Conservation (phyloP, 2,888 invertebrate species). For the Folsomia candida region DNA sequence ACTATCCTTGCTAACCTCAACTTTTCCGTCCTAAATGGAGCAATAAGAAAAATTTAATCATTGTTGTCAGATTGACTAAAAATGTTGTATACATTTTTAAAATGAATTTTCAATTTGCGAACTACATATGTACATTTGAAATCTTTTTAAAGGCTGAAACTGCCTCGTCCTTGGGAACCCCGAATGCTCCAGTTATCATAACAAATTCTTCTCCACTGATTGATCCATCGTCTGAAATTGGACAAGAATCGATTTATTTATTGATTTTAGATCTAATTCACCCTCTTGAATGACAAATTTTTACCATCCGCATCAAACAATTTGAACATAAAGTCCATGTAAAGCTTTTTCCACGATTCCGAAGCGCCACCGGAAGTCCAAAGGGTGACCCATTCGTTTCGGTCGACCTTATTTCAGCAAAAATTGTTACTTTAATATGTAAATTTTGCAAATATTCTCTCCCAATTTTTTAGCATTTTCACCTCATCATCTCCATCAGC, state of each 20-base stretch:
- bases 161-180: conserved; percentile 73
- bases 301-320: conserved; percentile 80
- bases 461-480: conserved; percentile 51
- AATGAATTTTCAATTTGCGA: conserved; percentile 38
- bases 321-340: conserved; percentile 89
- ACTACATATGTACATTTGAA: conserved; percentile 71
- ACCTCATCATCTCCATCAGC: conserved; percentile 84
- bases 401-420: conserved; percentile 66
- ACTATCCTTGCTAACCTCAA: conserved; percentile 55
- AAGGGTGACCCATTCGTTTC: conserved; percentile 87
- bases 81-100: not conserved
- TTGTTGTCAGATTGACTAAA: not conserved
- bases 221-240: conserved; percentile 68
- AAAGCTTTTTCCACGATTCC: conserved; percentile 84
- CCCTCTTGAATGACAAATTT: too few relatives aligned
- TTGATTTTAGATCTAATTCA: too few relatives aligned
- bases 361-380: conserved; percentile 76
- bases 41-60: not conserved
- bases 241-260: not conserved
- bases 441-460: not conserved
- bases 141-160: conserved; percentile 78
- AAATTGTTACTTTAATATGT: not conserved
- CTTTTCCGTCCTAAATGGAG: conserved; percentile 32
- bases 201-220: conserved; percentile 85
- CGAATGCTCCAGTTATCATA: conserved; percentile 80